These are phyloP conservation scores for Diadegma fenestrale DNA, from an alignment of 2,888 invertebrate species.

Conservation along the genomic window DNA sequence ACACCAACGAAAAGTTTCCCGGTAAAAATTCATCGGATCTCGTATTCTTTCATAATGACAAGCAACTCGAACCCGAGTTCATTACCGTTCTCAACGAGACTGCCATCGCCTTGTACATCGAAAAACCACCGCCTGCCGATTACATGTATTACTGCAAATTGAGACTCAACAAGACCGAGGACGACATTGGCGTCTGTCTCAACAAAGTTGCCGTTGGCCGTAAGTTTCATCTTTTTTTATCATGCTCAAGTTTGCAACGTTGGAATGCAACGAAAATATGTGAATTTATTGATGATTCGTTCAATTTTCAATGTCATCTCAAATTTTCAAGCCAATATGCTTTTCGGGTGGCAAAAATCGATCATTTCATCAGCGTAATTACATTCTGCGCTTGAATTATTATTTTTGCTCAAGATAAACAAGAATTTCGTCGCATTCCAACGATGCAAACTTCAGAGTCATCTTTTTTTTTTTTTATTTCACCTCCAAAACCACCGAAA, in stretches of 20 bases:
- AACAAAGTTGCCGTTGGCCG: constrained; percentile 87
- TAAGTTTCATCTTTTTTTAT: no score
- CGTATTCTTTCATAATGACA: constrained; percentile 84
- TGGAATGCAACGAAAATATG: no score
- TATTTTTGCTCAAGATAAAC: no score
- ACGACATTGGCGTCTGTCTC: constrained; percentile 85
- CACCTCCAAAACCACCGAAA: not conserved
- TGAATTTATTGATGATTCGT: no score
- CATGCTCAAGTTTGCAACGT: no score
- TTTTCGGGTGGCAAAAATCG: no score
- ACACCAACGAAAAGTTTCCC: constrained; percentile 83
- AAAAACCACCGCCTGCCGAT: constrained; percentile 86
- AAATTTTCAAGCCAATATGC: no score
- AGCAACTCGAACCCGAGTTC: constrained; percentile 83
- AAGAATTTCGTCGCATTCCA: no score
- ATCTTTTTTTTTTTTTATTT: constrained; percentile 4
- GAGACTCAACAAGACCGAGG: constrained; percentile 74
- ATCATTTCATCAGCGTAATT: no score
- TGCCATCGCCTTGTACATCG: constrained; percentile 87
- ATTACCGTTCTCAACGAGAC: constrained; percentile 88
- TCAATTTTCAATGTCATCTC: no score
- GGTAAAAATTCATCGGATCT: constrained; percentile 86
- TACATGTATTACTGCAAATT: constrained; percentile 87
- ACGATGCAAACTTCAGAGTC: no score
- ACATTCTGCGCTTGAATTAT: no score